Evolutionary conservation across 2,797 vertebrate species (phyloP).

Genomic region (Cirrhinus mrigala): DNA sequence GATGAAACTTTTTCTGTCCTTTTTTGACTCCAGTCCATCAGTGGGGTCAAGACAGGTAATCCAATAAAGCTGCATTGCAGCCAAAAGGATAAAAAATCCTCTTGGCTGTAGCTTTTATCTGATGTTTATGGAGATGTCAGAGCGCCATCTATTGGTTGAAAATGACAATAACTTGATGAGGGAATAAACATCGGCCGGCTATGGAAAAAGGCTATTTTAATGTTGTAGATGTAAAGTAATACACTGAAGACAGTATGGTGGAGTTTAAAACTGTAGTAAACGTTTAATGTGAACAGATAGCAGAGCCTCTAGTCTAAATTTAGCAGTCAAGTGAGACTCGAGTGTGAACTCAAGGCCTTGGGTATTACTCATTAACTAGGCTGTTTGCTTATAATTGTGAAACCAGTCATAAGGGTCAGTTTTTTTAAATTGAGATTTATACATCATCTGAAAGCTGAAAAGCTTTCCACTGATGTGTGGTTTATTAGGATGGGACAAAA

Average conservation of each 20-base stretch:
- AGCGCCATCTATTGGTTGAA: slow-evolving; percentile 40
- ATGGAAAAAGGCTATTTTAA: background rate
- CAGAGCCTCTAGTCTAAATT: background rate
- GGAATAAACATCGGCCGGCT: background rate
- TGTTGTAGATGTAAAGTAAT: background rate
- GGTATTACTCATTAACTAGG: slow-evolving; percentile 33
- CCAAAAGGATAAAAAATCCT: background rate
- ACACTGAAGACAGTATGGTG: background rate
- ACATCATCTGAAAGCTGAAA: no score
- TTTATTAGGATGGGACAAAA: no score
- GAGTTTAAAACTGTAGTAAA: background rate
- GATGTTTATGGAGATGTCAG: background rate
- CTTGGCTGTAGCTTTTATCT: background rate
- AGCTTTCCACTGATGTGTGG: no score
- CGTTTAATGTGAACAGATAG: background rate
- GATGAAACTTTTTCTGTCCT: background rate
- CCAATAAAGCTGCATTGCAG: slow-evolving; percentile 5
- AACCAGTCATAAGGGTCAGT: no score
- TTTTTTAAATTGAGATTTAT: no score
- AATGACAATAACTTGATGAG: background rate
- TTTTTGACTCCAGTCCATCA: background rate
- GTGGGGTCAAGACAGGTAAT: slow-evolving; percentile 23
- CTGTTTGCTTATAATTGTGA: background rate
- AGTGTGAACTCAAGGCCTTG: slow-evolving; percentile 8
- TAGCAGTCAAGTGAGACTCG: background rate